Base-by-base conservation (phyloP, 2,797 vertebrate species). In the Delichon dasypus region DNA sequence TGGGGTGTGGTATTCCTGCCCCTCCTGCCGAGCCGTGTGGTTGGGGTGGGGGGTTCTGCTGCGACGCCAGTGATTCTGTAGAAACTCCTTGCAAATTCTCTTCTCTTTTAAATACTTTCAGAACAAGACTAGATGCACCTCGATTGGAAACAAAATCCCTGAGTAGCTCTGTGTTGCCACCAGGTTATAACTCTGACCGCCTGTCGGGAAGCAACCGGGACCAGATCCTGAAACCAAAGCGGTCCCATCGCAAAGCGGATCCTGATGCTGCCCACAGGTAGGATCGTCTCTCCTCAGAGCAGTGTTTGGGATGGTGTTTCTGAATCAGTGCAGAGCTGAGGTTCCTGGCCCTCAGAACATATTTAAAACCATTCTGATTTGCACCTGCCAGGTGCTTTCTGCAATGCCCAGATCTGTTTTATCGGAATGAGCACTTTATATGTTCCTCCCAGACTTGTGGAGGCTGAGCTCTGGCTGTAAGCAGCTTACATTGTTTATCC, bases 251-350 rank as follows among this genome's bases (percentile, higher is more conserved):
- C 88, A 99, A 98, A 98, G 99, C 99, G 64, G 99, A 99, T 66
- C 99, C 99, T 0, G 98, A 99, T 51, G 99, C 99, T 75, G 99
- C 99, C 88, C 99, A 99, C 98, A 99, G 99, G 99, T 99, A 98
- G 91, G 96, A 44, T 40, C 40, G 15, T 19, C 34, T 93, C 70
- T 72, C n/a, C 54, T 4, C 18, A n/a, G 16, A 51, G 48, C 23
- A 1, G 1, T 10, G 18, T 58, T 91, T 67, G 60, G 61, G 38
- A 2, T 65, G 17, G 11, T 62, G 1, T 44, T 20, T 67, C 23
- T 36, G 14, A 58, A 67, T 61, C 70, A 13, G 30, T 29, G 40
- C 5, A 1, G 9, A 30, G 50, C 47, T 62, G 50, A 45, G 58
- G 13, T 51, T 55, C 17, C 26, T n/a, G 51, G 27, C 11, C 51